These are phyloP conservation scores for Augiades crinisus DNA, from an alignment of 2,888 invertebrate species.

Conservation along the genomic window DNA sequence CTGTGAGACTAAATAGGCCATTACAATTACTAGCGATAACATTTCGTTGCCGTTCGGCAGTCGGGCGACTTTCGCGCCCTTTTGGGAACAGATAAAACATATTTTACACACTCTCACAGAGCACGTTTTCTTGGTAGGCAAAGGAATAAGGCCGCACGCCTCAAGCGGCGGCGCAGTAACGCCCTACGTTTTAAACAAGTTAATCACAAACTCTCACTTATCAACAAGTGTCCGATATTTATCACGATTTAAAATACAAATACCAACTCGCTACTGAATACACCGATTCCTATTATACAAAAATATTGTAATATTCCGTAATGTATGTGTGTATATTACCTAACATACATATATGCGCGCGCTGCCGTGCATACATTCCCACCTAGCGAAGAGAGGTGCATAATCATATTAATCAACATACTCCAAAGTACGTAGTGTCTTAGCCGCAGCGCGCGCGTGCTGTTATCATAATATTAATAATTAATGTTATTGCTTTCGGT, in stretches of 20 bases:
- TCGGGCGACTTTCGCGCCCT: background rate
- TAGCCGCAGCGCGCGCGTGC: slow-evolving; percentile 70
- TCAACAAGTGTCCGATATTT: slow-evolving; percentile 53
- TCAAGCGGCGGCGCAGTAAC: slow-evolving; percentile 55
- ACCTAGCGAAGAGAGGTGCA: slow-evolving; percentile 8
- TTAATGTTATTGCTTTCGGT: slow-evolving; percentile 77
- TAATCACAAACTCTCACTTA: slow-evolving; percentile 59
- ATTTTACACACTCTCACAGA: slow-evolving; percentile 12
- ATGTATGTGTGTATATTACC: slow-evolving; percentile 72
- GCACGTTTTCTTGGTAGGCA: slow-evolving; percentile 14
- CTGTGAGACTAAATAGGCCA: slow-evolving; percentile 22
- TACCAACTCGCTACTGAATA: slow-evolving; percentile 75
- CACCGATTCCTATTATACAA: slow-evolving; percentile 76
- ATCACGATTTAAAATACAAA: slow-evolving; percentile 68
- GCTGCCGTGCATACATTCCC: slow-evolving; percentile 51
- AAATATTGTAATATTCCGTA: slow-evolving; percentile 74
- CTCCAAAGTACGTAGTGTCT: slow-evolving; percentile 28
- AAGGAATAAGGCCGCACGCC: slow-evolving; percentile 69
- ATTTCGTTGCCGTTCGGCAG: slow-evolving; percentile 19
- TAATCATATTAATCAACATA: no score
- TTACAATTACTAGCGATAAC: slow-evolving; percentile 22
- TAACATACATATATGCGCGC: slow-evolving; percentile 58
- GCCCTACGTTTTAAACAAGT: slow-evolving; percentile 50
- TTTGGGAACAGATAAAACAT: slow-evolving; percentile 3
- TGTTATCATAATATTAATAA: slow-evolving; percentile 47